Percentiles rank a stretch among this genome's conserved stretches.
phyloP scores from a whole-genome alignment of 2,797 vertebrate genomes.

The Leptoclinus maculatus region DNA sequence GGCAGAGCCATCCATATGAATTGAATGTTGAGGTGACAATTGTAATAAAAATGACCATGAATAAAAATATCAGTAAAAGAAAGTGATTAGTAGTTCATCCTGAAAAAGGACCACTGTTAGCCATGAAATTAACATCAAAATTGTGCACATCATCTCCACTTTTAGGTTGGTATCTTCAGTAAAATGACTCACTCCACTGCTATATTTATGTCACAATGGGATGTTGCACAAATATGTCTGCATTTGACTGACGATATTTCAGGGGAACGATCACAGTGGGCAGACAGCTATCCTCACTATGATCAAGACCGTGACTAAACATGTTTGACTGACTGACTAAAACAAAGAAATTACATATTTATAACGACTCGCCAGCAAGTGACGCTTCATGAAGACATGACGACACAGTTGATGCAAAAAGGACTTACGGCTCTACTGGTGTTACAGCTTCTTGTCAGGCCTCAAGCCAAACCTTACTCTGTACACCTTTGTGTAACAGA shows the following conservation, averaged over 20 bases:
- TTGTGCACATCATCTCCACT: background rate
- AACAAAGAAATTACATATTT: conserved; percentile 9
- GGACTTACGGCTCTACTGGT: background rate
- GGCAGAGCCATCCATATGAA: conserved; percentile 4
- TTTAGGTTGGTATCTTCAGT: background rate
- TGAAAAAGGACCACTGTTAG: background rate
- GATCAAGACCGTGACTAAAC: conserved; percentile 55
- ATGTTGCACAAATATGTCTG: conserved; percentile 22
- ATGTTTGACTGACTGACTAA: conserved; percentile 39
- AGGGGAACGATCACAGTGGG: conserved; percentile 11
- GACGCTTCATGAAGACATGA: background rate
- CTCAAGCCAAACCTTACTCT: background rate
- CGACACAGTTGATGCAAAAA: background rate
- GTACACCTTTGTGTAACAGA: background rate
- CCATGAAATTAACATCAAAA: background rate
- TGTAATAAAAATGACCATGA: background rate
- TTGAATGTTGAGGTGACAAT: conserved; percentile 13
- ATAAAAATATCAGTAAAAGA: background rate
- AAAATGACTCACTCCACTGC: background rate
- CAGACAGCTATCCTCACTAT: conserved; percentile 9
- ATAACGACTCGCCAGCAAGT: background rate
- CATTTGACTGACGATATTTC: conserved; percentile 11
- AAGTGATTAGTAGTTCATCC: background rate
- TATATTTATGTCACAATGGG: background rate
- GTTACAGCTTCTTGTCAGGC: background rate